Evolutionary conservation across 2,113 vertebrate genomes (phyloP).

Genomic region (Sceloporus tristichus): DNA sequence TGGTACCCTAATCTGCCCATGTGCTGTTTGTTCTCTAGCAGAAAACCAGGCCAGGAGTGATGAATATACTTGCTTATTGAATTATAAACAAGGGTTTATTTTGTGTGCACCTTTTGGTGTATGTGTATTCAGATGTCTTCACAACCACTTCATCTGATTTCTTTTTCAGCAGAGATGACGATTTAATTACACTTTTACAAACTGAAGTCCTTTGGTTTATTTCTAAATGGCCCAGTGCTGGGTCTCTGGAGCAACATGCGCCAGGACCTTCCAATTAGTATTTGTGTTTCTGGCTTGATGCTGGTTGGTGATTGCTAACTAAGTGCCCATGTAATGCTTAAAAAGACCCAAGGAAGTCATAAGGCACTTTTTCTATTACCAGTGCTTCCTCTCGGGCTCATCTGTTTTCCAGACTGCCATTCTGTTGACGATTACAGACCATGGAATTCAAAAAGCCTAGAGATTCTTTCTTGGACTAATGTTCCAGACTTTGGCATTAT

Average conservation of each 20-base stretch:
- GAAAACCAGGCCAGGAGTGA: not conserved
- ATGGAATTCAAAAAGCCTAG: conserved; percentile 65
- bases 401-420: conserved; percentile 46
- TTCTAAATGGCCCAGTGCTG: not conserved
- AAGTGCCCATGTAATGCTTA: conserved; percentile 46
- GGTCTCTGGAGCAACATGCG: not conserved
- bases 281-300: conserved; percentile 15
- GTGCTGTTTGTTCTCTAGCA: not conserved
- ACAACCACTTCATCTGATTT: not conserved
- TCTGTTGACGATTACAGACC: conserved; percentile 59
- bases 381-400: conserved; percentile 48
- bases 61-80: too few relatives aligned
- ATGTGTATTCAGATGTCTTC: not conserved
- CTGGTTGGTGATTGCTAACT: conserved; percentile 64
- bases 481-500: conserved; percentile 53
- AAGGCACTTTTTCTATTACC: conserved; percentile 52
- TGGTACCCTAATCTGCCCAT: not conserved
- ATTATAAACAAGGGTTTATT: too few relatives aligned
- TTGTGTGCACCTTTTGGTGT: not conserved
- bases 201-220: not conserved
- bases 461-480: conserved; percentile 65
- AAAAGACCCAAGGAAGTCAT: conserved; percentile 61
- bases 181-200: not conserved
- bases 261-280: conserved; percentile 23
- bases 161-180: not conserved